phyloP scores from a whole-genome alignment of 2,888 invertebrate species.

The Melinaea marsaeus region DNA sequence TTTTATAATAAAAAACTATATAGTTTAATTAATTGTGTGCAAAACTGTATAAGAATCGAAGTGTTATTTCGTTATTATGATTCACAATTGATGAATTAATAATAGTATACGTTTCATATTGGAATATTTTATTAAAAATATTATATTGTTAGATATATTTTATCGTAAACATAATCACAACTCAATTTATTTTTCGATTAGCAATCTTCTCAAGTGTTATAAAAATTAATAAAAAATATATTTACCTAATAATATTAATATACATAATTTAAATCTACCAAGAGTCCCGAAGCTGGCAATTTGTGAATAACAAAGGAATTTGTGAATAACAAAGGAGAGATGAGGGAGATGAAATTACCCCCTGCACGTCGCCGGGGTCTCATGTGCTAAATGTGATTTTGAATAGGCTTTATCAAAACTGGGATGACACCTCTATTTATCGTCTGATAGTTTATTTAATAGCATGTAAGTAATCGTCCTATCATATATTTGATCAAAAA shows the following conservation, averaged over 20 bases:
- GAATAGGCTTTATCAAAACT: background rate
- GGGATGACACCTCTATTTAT: background rate
- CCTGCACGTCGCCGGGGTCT: background rate
- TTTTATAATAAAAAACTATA: constrained; percentile 3
- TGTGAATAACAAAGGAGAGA: background rate
- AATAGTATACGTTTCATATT: no score
- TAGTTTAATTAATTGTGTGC: no score
- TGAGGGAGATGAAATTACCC: background rate
- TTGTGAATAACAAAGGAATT: background rate
- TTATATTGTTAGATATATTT: no score
- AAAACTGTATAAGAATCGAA: no score
- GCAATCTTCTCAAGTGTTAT: no score
- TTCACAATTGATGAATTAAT: no score
- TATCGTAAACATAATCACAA: no score
- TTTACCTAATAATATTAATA: background rate
- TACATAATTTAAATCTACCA: background rate
- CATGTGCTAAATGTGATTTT: background rate
- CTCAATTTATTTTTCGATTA: no score
- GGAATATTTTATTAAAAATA: no score
- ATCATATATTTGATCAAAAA: no score
- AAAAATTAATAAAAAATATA: background rate
- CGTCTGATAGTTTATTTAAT: background rate
- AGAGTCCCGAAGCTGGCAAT: background rate
- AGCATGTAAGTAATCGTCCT: no score
- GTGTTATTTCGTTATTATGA: no score